A percentile compares a stretch with the other conserved stretches of the same genome.
Conservation (phyloP, 1,140 invertebrate genomes). For the Zaprionus camerounensis region DNA sequence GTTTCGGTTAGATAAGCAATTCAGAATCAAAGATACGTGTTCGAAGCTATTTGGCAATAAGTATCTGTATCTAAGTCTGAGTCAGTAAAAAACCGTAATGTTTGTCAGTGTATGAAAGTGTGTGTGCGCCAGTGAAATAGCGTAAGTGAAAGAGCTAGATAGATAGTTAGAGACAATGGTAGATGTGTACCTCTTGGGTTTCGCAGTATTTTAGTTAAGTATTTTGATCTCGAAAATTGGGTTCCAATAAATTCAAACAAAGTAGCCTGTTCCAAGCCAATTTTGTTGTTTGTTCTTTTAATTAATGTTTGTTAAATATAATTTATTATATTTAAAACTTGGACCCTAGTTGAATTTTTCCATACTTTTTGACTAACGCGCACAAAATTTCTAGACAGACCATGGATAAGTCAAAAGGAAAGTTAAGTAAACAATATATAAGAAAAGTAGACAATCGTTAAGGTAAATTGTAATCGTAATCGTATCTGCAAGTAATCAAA, state of each 20-base stretch:
- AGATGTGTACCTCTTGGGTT: slow-evolving; percentile 12
- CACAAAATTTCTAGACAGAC: slow-evolving; percentile 58
- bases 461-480: slow-evolving; percentile 33
- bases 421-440: slow-evolving; percentile 39
- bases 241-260: slow-evolving; percentile 63
- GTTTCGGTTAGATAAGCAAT: slow-evolving; percentile 57
- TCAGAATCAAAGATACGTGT: slow-evolving; percentile 57
- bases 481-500: slow-evolving; percentile 17
- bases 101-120: slow-evolving; percentile 18
- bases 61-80: slow-evolving; percentile 30
- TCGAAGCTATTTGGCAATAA: slow-evolving; percentile 35
- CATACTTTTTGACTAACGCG: slow-evolving; percentile 67
- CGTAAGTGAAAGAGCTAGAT: slow-evolving; percentile 5
- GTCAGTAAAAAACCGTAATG: slow-evolving; percentile 22
- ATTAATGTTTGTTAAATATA: slow-evolving; percentile 57
- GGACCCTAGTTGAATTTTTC: slow-evolving; percentile 81
- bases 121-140: slow-evolving; percentile 27
- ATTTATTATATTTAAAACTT: slow-evolving; percentile 72
- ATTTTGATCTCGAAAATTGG: slow-evolving; percentile 45
- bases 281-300: slow-evolving; percentile 43
- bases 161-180: slow-evolving; percentile 4
- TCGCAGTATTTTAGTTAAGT: slow-evolving; percentile 28
- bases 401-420: slow-evolving; percentile 45
- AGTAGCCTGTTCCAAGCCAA: slow-evolving; percentile 31
- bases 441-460: slow-evolving; percentile 35